These are phyloP conservation scores for Cydia amplana DNA, from an alignment of 1,140 invertebrate species.

Conservation along the genomic window DNA sequence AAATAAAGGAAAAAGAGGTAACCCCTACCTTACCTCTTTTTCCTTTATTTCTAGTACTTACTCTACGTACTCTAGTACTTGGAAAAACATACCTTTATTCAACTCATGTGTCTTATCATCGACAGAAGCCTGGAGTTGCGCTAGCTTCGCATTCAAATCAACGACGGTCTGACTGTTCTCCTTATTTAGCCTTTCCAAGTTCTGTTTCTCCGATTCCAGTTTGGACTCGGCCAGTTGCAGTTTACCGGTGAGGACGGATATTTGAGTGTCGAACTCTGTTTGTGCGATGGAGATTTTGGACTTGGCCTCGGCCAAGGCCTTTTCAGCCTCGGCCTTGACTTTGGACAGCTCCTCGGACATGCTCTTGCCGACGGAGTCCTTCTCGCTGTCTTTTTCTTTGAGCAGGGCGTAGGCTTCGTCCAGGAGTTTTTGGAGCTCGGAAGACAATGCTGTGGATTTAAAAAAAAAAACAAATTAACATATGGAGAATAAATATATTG, in stretches of 20 bases:
- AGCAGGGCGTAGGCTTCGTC: conserved; percentile 76
- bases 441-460: conserved; percentile 70
- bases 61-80: too few relatives aligned
- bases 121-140: conserved; percentile 73
- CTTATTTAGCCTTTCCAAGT: conserved; percentile 72
- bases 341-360: conserved; percentile 73
- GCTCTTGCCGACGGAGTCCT: conserved; percentile 75
- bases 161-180: conserved; percentile 73
- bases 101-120: conserved; percentile 75
- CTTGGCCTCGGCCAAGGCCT: conserved; percentile 71
- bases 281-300: conserved; percentile 73
- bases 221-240: conserved; percentile 74
- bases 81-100: conserved; percentile 70
- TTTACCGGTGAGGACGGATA: conserved; percentile 70
- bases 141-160: conserved; percentile 73
- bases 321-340: conserved; percentile 72
- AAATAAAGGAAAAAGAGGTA: background rate
- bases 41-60: too few relatives aligned
- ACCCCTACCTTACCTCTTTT: too few relatives aligned
- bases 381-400: conserved; percentile 77
- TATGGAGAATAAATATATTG: background rate
- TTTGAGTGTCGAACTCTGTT: conserved; percentile 73
- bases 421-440: conserved; percentile 75
- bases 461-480: conserved; percentile 11
- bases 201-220: conserved; percentile 74